Base-by-base conservation (phyloP, 2,797 vertebrate genomes). In the Sebastolobus alascanus region DNA sequence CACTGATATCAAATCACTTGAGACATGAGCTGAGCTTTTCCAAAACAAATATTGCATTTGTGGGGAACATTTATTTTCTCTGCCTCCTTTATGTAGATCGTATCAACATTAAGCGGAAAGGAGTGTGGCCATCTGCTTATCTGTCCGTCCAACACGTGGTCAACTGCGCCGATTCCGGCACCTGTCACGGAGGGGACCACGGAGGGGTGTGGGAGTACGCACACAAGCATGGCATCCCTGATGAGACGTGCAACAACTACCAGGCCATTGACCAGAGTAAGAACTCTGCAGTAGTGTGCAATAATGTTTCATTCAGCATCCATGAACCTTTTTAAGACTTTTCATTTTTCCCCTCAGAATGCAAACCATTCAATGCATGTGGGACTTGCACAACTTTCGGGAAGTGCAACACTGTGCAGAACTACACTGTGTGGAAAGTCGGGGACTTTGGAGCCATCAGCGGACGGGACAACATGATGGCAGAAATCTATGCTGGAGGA, bases 241-340 rank as follows among this genome's bases (percentile, higher is more conserved):
- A 98, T 0, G 97, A 99, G 93, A 99, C 97, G 70, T 98, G 97
- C 91, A 98, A 98, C 94, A 98, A 97, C 93, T 98, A 99, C 94
- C 98, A 97, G 80, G 97, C 98, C 14, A 96, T 96, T 79, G 96
- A 98, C 84, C 97, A 98, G 84, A 89, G 98, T 92, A 54, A 73
- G 84, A 43, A 20, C 25, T 20, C 1, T 0, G 5, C 8, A 8
- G 18, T 2, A 3, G 1, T 33, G 13, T 60, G 14, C 3, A 4
- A 6, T 22, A 38, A 7, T 22, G 14, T 55, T 38, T 6, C 2
- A 18, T 2, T n/a, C 8, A 29, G 1, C 6, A 27, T 65, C 12
- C 20, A 20, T 12, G 5, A 74, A 5, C 7, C 12, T 37, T 40
- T 22, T 22, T 33, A 25, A 38, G 14, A 4, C 8, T 37, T 52